phyloP scores from a whole-genome alignment of 2,888 invertebrate species.

The Caenorhabditis zanzibari region DNA sequence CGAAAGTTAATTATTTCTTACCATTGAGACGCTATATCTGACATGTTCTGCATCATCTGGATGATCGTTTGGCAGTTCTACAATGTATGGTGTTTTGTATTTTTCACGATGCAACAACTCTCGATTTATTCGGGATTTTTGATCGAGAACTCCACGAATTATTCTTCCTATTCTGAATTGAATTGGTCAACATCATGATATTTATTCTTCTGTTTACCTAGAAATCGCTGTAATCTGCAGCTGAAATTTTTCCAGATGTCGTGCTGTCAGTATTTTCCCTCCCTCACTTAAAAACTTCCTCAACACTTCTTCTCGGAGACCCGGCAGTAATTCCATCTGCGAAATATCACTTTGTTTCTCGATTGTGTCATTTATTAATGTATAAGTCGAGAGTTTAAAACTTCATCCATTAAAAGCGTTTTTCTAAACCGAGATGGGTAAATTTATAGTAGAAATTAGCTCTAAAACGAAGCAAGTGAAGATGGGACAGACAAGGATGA shows the following conservation, averaged over 20 bases:
- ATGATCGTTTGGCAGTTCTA: conserved; percentile 53
- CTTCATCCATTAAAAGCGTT: conserved; percentile 41
- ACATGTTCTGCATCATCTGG: conserved; percentile 29
- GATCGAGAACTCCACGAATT: conserved; percentile 39
- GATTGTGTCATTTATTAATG: neutral
- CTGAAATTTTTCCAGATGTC: conserved; percentile 31
- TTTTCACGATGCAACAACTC: conserved; percentile 40
- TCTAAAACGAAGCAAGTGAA: conserved; percentile 10
- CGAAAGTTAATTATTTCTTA: neutral
- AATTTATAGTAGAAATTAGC: conserved; percentile 17
- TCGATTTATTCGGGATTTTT: conserved; percentile 35
- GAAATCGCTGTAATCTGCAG: conserved; percentile 40
- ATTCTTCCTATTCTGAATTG: conserved; percentile 25
- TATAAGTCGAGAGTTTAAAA: conserved; percentile 16
- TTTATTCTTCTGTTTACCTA: conserved; percentile 17
- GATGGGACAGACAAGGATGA: neutral
- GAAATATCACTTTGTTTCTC: neutral
- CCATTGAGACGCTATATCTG: conserved; percentile 53
- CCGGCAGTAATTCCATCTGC: conserved; percentile 32
- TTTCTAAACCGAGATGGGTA: conserved; percentile 9
- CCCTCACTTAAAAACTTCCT: conserved; percentile 30
- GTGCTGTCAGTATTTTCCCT: conserved; percentile 32
- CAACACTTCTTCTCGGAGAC: conserved; percentile 25
- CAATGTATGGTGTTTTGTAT: conserved; percentile 53
- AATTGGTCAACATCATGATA: too few relatives aligned